Base-by-base conservation (phyloP, 2,888 invertebrate species). In the Nematopogon swammerdamellus region DNA sequence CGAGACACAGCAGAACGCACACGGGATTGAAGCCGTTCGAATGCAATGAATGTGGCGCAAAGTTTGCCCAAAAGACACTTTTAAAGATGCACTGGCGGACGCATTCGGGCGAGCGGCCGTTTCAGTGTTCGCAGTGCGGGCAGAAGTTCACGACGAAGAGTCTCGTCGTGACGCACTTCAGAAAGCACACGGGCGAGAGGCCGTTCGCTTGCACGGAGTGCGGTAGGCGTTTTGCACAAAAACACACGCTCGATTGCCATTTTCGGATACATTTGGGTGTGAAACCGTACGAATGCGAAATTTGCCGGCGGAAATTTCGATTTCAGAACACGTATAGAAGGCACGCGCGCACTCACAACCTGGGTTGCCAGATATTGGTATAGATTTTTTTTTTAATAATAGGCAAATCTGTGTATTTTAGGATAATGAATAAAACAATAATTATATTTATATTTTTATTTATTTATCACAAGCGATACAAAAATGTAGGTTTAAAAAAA, bases 151-250 rank as follows among this genome's bases (percentile, higher is more conserved):
- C 76, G 51, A 72, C 74, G 0, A 53, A 64, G 6, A 70, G 73
- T 42, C 75, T 75, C 49, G 52, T 76, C 42, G 49, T 58, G 36
- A 36, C 68, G 2, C 75, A 76, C 36, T 36, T 8, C 14, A 36
- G 73, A 0, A 73, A 71, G 0, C 76, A 76, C 53, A 67, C 70
- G 0, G 54, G 52, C 0, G 75, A 74, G 46, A 54, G 76, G 0
- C 76, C 76, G 0, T 77, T 73, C 52, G 72, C 76, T 73, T 77
- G 77, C 18, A 65, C 70, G 0, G 60, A 62, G 0, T 77, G 77
- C n/a, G 76, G 76, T 0, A 75, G 74, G 51, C 74, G 74, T 0
- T 77, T 74, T 56, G 72, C 72, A 1, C 77, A 76, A 42, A 74
- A 75, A 19, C 70, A 71, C 0, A 76, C 76, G n/a, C 47, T 77